Evolutionary conservation across 2,888 invertebrate genomes (phyloP), one percentile per base, ranked within the genome.

Genomic region (Isotomurus palustris): DNA sequence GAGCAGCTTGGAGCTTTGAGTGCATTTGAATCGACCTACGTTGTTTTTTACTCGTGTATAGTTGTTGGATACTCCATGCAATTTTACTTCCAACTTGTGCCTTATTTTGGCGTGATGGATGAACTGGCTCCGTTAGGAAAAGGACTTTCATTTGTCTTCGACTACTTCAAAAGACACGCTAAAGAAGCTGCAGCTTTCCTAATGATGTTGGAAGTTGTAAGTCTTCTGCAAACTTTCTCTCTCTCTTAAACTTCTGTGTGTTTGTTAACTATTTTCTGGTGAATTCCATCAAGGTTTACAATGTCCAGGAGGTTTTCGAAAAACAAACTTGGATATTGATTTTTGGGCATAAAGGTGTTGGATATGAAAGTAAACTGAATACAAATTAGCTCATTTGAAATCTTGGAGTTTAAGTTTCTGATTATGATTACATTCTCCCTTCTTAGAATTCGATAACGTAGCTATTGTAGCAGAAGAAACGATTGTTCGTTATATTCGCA

Each of bases 61-160:
- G 48, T 49, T 24, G 53, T 54, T 51, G 41, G 52, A 24, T 63
- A 63, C 50, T 45, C 29, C 27, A 40, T 63, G 3, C 49, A 60
- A 43, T 36, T 62, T 19, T 62, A 44, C 2, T 28, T 57, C 21
- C 19, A 44, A 27, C 51, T 53, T 41, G 56, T 66, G 5, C 66
- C 66, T 1, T 10, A 29, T 40, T 44, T 61, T 19, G 24, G 17
- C 10, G 25, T 56, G n/a, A 36, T 60, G 4, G 41, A 47, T n/a
- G 62, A 62, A 8, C 29, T 66, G 24, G 62, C 60, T 22, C 66
- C 66, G 1, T 48, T 58, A 36, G 66, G 66, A 21, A 66, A 66
- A 47, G 66, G 66, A 2, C 17, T 53, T 5, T 21, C 25, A 21
- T 56, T 58, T 32, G 43, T 66, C 14, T 2, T 54, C 2, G 56